These are phyloP conservation scores for Notechis scutatus DNA, from an alignment of 2,113 vertebrate genomes.

Conservation along the genomic window DNA sequence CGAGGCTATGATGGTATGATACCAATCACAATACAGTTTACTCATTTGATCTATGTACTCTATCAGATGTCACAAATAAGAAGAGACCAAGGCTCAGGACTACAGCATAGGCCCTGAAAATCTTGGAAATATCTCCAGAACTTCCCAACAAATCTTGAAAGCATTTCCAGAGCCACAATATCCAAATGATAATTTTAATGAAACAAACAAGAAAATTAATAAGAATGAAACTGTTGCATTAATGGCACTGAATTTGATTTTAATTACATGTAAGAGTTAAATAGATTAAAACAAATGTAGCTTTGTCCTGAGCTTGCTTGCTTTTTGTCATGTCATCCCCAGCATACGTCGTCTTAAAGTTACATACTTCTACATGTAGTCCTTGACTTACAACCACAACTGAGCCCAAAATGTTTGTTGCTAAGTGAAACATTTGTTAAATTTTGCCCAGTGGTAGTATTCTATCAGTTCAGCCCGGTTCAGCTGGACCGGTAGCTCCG, in stretches of 20 bases:
- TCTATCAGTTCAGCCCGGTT: no score
- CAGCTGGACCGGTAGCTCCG: no score
- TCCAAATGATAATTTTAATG: not conserved
- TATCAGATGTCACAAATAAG: not conserved
- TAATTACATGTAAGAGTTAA: not conserved
- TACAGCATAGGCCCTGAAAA: not conserved
- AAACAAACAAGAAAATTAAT: not conserved
- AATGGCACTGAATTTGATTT: not conserved
- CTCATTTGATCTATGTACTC: not conserved
- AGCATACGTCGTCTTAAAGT: no score
- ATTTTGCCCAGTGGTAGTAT: no score
- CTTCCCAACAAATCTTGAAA: not conserved
- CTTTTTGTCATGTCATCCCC: no score
- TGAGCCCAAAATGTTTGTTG: no score
- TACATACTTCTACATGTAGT: no score
- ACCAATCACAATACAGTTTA: not conserved
- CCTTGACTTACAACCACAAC: no score
- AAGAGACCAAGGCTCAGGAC: not conserved
- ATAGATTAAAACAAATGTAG: not conserved
- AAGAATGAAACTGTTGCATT: not conserved
- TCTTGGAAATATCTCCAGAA: not conserved
- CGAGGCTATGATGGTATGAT: not conserved
- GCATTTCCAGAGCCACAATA: not conserved
- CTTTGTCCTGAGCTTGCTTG: no score
- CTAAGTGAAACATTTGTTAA: no score